Evolutionary conservation across 2,888 invertebrate genomes (phyloP), one percentile per base, ranked within the genome.

Genomic region (Asteroscopus sphinx): DNA sequence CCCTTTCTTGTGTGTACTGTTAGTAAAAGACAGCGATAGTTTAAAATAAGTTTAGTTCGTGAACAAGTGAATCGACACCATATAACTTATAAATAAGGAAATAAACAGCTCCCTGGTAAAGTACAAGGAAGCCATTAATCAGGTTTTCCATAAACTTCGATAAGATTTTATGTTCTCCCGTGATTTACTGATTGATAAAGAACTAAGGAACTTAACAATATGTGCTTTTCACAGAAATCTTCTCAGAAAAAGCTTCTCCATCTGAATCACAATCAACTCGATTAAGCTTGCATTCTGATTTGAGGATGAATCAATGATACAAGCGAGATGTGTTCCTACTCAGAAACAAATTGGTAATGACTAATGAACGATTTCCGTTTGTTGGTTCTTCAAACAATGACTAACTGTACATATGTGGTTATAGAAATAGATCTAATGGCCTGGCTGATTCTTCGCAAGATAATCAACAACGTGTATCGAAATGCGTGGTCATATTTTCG

Each of bases 111-210:
- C 30, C 25, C 26, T 37, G 41, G 28, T 21, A 51, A 40, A 33
- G 12, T 12, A 65, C 44, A 45, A 58, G 67, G 67, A 66, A 71
- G 51, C 30, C 28, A 45, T 67, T 15, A 45, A 37, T 37, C 28
- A 70, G 47, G n/a, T 44, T 35, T 13, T 26, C 16, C 51, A 45
- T 71, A 66, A 52, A 58, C 39, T 66, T 44, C 51, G 39, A 61
- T 63, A 55, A 69, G 49, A 21, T 51, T 72, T 52, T 54, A 65
- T 74, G 71, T 39, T 26, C 39, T 35, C 17, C 36, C 9, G 25
- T 45, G 47, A 66, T 40, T 66, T 58, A 56, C 36, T 32, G 36
- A 41, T 13, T 9, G 71, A 66, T 57, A 65, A 66, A 33, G 2
- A 32, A 15, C 33, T 16, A 39, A 40, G 32, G 11, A 44, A 68